Evolutionary conservation across 2,888 invertebrate species (phyloP).

Genomic region (Papilio demoleus): DNA sequence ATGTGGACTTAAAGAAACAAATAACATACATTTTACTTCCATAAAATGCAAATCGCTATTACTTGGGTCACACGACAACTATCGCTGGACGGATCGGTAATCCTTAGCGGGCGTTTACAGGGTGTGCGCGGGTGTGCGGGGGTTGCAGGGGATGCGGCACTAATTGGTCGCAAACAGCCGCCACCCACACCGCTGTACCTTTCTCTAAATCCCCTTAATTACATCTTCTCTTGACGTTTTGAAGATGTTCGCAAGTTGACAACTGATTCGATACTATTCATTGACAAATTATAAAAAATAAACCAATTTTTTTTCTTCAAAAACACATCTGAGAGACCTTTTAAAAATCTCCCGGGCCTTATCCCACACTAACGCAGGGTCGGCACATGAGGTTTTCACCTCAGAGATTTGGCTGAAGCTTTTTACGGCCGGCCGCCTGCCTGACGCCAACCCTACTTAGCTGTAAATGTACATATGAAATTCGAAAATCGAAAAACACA

Average conservation of each 20-base stretch:
- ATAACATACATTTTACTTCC: too few relatives aligned
- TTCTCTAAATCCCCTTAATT: slow-evolving; percentile 51
- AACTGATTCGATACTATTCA: slow-evolving; percentile 28
- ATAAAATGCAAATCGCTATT: slow-evolving; percentile 42
- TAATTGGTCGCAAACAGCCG: slow-evolving; percentile 56
- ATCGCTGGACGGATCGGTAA: slow-evolving; percentile 41
- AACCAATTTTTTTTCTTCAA: background rate
- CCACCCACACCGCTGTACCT: slow-evolving; percentile 51
- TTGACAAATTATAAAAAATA: slow-evolving; percentile 9
- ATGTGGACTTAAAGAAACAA: too few relatives aligned
- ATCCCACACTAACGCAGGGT: too few relatives aligned
- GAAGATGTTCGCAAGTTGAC: slow-evolving; percentile 47
- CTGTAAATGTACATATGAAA: too few relatives aligned
- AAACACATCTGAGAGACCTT: background rate
- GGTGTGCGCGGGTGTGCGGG: slow-evolving; percentile 48
- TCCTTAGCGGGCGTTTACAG: slow-evolving; percentile 51
- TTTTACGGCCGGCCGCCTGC: too few relatives aligned
- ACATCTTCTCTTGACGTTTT: slow-evolving; percentile 48
- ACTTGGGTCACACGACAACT: slow-evolving; percentile 45
- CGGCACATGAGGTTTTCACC: too few relatives aligned
- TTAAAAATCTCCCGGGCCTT: too few relatives aligned
- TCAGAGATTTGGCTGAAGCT: too few relatives aligned
- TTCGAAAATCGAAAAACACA: too few relatives aligned
- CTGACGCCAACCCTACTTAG: too few relatives aligned
- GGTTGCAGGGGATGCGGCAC: slow-evolving; percentile 52